A percentile compares a stretch with the other conserved stretches of the same genome.
Evolutionary conservation across 2,888 invertebrate species (phyloP).

Genomic region (Vannuccia rotundouncinata): DNA sequence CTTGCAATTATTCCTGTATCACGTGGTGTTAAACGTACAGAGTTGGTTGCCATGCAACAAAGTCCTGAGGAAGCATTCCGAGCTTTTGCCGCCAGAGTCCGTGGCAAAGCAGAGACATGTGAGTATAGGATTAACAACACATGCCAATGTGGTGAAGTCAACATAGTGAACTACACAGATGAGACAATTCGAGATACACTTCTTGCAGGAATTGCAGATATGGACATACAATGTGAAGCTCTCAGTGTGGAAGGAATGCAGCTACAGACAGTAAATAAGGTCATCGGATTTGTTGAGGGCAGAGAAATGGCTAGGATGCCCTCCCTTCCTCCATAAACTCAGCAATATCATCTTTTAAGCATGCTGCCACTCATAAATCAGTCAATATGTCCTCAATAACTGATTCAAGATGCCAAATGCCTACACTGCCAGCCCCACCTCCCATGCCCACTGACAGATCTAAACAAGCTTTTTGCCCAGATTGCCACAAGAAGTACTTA

Average conservation of each 20-base stretch:
- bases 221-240: background rate
- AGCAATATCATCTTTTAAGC: background rate
- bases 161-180: background rate
- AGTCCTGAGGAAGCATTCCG: background rate
- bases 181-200: background rate
- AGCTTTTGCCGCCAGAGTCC: background rate
- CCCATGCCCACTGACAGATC: background rate
- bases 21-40: background rate
- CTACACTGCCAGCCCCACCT: background rate
- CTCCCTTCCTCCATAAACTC: background rate
- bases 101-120: too few relatives aligned
- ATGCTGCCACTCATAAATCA: background rate
- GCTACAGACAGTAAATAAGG: background rate
- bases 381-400: background rate
- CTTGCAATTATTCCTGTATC: constrained; percentile 3
- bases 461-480: background rate
- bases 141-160: background rate
- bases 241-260: background rate
- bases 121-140: background rate
- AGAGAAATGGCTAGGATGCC: background rate
- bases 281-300: background rate
- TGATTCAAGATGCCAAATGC: background rate
- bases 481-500: background rate
- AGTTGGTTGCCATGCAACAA: background rate
- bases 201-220: background rate